These are phyloP conservation scores for Argya squamiceps DNA, from an alignment of 2,797 vertebrate genomes.

Conservation along the genomic window DNA sequence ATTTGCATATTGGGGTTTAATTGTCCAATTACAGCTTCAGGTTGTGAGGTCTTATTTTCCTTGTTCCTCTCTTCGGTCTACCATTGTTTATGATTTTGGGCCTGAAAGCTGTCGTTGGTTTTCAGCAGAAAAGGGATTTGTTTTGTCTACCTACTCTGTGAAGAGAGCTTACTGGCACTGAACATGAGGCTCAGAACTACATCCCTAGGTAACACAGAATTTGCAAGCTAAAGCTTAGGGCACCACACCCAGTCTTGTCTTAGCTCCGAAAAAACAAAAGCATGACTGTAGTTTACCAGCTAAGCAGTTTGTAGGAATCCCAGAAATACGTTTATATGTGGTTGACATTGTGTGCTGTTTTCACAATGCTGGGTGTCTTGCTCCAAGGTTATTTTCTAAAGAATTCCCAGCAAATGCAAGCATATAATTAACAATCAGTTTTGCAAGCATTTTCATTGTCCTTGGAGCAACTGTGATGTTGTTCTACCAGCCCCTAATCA, in stretches of 20 bases:
- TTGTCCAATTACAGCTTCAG: too few species aligned
- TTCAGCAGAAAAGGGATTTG: too few species aligned
- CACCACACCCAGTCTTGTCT: background rate
- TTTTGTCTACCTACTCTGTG: too few species aligned
- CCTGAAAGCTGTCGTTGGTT: too few species aligned
- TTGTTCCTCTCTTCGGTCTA: too few species aligned
- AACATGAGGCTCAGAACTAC: too few species aligned
- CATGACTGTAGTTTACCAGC: background rate
- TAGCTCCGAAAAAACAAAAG: background rate
- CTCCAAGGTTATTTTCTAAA: background rate
- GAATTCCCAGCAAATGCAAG: background rate
- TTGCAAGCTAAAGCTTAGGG: too few species aligned
- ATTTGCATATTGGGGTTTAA: too few species aligned
- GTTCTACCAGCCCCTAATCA: background rate
- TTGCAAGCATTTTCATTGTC: background rate
- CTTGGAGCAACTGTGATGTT: background rate
- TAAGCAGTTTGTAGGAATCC: background rate
- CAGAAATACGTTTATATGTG: background rate
- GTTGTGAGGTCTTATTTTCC: too few species aligned
- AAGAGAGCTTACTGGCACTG: too few species aligned
- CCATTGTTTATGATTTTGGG: too few species aligned
- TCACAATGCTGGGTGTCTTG: background rate
- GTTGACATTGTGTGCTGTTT: background rate
- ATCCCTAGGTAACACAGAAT: too few species aligned
- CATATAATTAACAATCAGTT: background rate